Evolutionary conservation across 1,140 invertebrate species (phyloP).

Genomic region (Aphaenogaster ashmeadi): DNA sequence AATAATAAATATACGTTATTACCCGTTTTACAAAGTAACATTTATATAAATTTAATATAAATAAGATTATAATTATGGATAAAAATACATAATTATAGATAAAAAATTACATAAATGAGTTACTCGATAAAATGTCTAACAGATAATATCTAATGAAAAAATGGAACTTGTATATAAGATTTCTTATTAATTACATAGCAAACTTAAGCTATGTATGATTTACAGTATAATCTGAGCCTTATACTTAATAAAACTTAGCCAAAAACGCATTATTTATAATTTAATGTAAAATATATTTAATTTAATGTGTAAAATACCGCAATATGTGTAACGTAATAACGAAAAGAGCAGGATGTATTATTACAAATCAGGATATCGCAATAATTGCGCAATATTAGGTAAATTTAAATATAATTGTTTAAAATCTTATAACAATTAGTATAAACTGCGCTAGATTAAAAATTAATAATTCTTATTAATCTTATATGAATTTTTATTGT

Average conservation of each 20-base stretch:
- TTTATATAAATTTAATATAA: slow-evolving; percentile 32
- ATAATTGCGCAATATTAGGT: slow-evolving; percentile 63
- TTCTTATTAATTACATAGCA: slow-evolving; percentile 73
- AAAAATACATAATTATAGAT: slow-evolving; percentile 55
- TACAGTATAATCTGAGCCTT: slow-evolving; percentile 81
- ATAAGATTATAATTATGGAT: slow-evolving; percentile 12
- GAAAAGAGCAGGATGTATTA: slow-evolving; percentile 49
- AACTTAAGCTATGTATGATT: slow-evolving; percentile 82
- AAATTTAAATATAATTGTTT: slow-evolving; percentile 67
- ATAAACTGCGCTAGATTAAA: slow-evolving; percentile 58
- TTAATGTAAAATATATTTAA: slow-evolving; percentile 63
- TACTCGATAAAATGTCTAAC: slow-evolving; percentile 47
- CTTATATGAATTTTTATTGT: slow-evolving; percentile 27
- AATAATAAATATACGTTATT: not conserved
- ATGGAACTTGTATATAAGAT: slow-evolving; percentile 54
- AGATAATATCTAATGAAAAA: slow-evolving; percentile 62
- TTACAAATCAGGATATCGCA: slow-evolving; percentile 43
- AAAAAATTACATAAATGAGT: slow-evolving; percentile 69
- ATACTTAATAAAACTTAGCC: slow-evolving; percentile 81
- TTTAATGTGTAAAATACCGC: slow-evolving; percentile 59
- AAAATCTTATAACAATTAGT: slow-evolving; percentile 61
- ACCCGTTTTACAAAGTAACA: not conserved
- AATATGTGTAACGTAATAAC: slow-evolving; percentile 66
- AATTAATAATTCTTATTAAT: slow-evolving; percentile 57
- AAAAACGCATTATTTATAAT: slow-evolving; percentile 67